A percentile compares a stretch with the other conserved stretches of the same genome.
These are phyloP conservation scores for Proisotoma minuta DNA, from an alignment of 2,888 invertebrate species.

Conservation along the genomic window DNA sequence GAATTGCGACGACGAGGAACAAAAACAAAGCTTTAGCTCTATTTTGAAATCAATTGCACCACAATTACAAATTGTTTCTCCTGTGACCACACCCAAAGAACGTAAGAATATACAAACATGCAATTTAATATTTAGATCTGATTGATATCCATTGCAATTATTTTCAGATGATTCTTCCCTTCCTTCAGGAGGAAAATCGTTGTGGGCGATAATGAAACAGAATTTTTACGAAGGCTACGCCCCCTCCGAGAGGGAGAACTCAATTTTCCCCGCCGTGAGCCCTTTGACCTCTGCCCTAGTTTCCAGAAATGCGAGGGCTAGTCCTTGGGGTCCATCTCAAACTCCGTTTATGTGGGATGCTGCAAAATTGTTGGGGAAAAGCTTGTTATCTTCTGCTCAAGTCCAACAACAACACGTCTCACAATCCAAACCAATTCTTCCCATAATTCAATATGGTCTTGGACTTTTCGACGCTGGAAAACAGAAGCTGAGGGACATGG, in stretches of 20 bases:
- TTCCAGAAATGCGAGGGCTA: not conserved
- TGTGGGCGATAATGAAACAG: not conserved
- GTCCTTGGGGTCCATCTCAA: no score
- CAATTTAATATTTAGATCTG: no score
- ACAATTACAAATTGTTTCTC: no score
- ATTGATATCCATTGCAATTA: no score
- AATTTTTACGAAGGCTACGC: not conserved
- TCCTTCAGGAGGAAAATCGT: no score
- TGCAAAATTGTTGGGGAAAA: not conserved
- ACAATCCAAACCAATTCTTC: not conserved
- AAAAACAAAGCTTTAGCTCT: no score
- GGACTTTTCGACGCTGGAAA: not conserved
- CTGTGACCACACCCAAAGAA: no score
- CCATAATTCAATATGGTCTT: not conserved
- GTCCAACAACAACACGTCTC: not conserved
- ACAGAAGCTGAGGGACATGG: not conserved
- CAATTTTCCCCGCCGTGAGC: not conserved
- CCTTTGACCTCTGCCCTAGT: not conserved
- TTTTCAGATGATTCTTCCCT: no score
- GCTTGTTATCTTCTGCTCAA: not conserved
- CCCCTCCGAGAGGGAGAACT: not conserved
- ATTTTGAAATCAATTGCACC: no score
- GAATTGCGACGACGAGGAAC: no score
- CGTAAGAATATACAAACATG: no score
- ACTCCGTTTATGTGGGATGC: not conserved